Base-by-base conservation (phyloP, 2,888 invertebrate genomes). In the Dynastes hyllus region DNA sequence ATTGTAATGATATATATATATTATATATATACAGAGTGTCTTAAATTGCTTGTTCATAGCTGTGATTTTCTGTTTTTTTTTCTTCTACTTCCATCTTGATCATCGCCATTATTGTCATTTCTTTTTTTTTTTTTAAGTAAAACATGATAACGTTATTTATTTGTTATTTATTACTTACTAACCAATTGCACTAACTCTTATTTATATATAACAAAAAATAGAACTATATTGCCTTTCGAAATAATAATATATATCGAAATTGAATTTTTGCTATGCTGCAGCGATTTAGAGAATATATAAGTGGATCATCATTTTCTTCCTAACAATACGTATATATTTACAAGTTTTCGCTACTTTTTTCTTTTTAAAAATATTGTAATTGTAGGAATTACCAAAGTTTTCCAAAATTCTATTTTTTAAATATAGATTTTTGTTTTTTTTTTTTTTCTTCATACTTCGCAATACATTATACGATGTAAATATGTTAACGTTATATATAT, bases 401-500 rank as follows among this genome's bases (percentile, higher is more conserved):
- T 51, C 9, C 58, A 73, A 73, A 73, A 73, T 73, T 73, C 58
- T 61, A 73, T 50, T 16, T 70, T 58, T 45, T 73, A 37, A 71
- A 58, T 13, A 37, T 58, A 22, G 45, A 27, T 45, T 11, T 37
- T 13, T 58, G 22, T 22, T 58, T 37, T n/a, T 8, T 32, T 9
- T 22, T 61, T 73, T 61, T 55, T 73, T 22, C 16, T 51, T 22
- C 45, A 69, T 69, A 69, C 13, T 69, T 69, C 51, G 1, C 40
- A 73, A 11, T 22, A 61, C 27, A 61, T 58, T 61, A 29, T 73
- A 61, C 69, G 69, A 37, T 73, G 73, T 73, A 73, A 73, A 73
- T 73, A 73, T 73, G 73, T 73, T 73, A 73, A 73, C 58, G 73
- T 73, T 73, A 73, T 73, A 61, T 58, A 73, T 73, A 73, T 37